Conservation (phyloP, 2,888 invertebrate species). For the Trissolcus brochymenae region DNA sequence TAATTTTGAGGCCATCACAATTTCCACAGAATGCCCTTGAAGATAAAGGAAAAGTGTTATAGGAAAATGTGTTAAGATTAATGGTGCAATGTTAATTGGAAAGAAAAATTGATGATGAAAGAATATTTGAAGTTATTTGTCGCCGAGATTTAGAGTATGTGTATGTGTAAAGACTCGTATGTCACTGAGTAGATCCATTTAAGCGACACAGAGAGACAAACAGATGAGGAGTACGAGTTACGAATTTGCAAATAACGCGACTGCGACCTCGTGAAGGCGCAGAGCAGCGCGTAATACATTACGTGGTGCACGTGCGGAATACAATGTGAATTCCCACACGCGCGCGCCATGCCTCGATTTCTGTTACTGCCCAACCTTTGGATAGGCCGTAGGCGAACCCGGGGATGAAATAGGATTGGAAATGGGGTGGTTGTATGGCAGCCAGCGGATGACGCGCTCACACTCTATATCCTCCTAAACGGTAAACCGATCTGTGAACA, state of each 20-base stretch:
- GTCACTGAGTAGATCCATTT: conserved; percentile 68
- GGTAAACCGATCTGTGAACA: conserved; percentile 76
- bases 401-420: conserved; percentile 59
- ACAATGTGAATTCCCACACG: conserved; percentile 79
- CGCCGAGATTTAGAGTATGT: conserved; percentile 31
- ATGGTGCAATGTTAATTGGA: no score
- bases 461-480: conserved; percentile 75
- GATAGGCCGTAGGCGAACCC: conserved; percentile 59
- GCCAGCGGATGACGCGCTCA: conserved; percentile 66
- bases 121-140: conserved; percentile 29
- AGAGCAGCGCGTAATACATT: conserved; percentile 75
- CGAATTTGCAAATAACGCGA: conserved; percentile 36
- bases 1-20: no score
- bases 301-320: conserved; percentile 79
- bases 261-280: conserved; percentile 38
- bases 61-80: no score
- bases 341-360: conserved; percentile 46
- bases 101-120: no score
- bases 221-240: conserved; percentile 3
- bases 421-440: conserved; percentile 55
- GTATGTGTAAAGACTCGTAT: conserved; percentile 52
- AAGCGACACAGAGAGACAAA: conserved; percentile 16
- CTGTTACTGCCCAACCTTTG: conserved; percentile 54
- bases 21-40: no score
- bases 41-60: no score